Conservation (phyloP, 1,140 invertebrate genomes). For the Nasonia longicornis region DNA sequence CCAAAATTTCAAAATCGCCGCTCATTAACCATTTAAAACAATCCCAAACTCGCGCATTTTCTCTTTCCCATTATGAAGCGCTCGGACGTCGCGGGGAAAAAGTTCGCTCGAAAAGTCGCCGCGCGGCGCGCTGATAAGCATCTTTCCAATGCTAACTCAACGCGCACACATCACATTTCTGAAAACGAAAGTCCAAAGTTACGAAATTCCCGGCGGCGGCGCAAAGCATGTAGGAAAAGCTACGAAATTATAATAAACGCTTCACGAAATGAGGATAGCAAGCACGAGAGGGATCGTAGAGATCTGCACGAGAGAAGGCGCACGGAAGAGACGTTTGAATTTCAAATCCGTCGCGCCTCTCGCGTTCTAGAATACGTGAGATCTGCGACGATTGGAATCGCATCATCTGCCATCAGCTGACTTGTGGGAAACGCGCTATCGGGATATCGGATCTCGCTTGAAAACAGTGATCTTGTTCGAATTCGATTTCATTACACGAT, state of each 20-base stretch:
- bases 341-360: not conserved
- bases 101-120: not conserved
- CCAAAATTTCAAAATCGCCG: not conserved
- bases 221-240: slow-evolving; percentile 11
- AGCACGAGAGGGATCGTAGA: not conserved
- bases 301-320: not conserved
- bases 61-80: not conserved
- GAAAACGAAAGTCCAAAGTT: slow-evolving; percentile 30
- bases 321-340: slow-evolving; percentile 2
- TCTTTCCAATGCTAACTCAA: not conserved
- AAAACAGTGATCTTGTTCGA: too few species aligned
- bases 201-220: not conserved
- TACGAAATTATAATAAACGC: slow-evolving; percentile 18
- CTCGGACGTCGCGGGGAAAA: not conserved
- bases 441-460: too few species aligned
- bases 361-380: not conserved
- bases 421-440: too few species aligned
- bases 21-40: not conserved
- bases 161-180: not conserved
- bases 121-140: slow-evolving; percentile 10
- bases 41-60: not conserved
- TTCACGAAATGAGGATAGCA: not conserved
- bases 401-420: not conserved
- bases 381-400: not conserved
- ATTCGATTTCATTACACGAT: too few species aligned